Percentiles rank a stretch among this genome's conserved stretches.
phyloP scores from a whole-genome alignment of 2,797 vertebrate genomes.

The Molossus molossus region DNA sequence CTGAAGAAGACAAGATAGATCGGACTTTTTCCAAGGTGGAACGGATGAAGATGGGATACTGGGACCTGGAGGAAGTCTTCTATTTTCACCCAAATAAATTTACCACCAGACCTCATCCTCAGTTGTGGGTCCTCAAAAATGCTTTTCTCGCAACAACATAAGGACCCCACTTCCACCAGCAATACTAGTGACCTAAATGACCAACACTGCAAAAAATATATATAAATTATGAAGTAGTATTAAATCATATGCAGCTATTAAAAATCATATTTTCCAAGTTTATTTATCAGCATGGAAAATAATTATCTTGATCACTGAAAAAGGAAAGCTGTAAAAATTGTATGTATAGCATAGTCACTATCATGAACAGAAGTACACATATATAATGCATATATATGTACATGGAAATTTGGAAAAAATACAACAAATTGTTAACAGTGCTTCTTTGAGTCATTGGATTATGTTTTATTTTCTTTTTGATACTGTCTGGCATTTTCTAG shows the following conservation, averaged over 20 bases:
- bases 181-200: background rate
- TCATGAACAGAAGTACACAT: background rate
- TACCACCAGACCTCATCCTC: background rate
- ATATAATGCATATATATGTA: background rate
- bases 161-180: background rate
- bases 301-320: background rate
- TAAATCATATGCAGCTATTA: slow-evolving; percentile 7
- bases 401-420: background rate
- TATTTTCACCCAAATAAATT: background rate
- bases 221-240: background rate
- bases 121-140: background rate
- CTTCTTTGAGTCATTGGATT: background rate
- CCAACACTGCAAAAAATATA: background rate
- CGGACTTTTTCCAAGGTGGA: background rate
- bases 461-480: background rate
- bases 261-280: slow-evolving; percentile 12
- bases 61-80: background rate
- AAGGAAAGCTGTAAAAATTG: background rate
- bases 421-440: background rate
- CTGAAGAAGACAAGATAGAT: background rate
- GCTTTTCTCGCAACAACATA: background rate
- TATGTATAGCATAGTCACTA: background rate
- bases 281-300: slow-evolving; percentile 54
- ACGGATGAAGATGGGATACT: background rate
- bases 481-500: background rate